These are phyloP conservation scores for Drepana falcataria DNA, from an alignment of 2,888 invertebrate species.

Conservation along the genomic window DNA sequence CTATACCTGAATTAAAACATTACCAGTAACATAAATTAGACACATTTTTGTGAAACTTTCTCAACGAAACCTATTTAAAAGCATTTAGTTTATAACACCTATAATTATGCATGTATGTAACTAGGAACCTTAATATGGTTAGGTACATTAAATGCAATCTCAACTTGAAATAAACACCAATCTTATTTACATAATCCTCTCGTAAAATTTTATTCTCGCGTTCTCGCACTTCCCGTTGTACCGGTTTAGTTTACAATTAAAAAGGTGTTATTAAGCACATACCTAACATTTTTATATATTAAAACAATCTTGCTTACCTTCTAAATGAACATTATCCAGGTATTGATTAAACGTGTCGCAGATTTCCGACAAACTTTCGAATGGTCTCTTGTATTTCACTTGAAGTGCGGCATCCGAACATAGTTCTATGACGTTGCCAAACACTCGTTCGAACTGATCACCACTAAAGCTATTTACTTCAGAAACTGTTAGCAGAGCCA, in stretches of 20 bases:
- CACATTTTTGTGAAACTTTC: neutral
- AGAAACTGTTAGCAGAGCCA: constrained; percentile 45
- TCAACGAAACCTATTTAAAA: neutral
- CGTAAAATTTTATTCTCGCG: neutral
- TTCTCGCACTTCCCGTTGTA: neutral
- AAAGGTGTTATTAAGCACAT: neutral
- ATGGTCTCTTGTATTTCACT: constrained; percentile 73
- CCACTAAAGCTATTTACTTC: constrained; percentile 75
- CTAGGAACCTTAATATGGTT: neutral
- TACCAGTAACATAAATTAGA: neutral
- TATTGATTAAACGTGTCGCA: constrained; percentile 73
- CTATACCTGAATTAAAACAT: neutral
- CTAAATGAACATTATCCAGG: constrained; percentile 69
- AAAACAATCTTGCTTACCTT: constrained; percentile 58
- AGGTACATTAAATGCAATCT: neutral
- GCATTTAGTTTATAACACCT: neutral
- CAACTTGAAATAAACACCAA: neutral
- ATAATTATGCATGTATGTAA: neutral
- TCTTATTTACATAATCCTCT: neutral
- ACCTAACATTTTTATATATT: constrained; percentile 3
- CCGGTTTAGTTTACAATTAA: neutral
- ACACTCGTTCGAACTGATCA: constrained; percentile 76
- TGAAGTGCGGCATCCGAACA: constrained; percentile 73
- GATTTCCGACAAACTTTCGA: constrained; percentile 62
- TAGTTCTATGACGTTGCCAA: constrained; percentile 81